Evolutionary conservation across 2,113 vertebrate species (phyloP).

Genomic region (Brachyhypopomus occidentalis): DNA sequence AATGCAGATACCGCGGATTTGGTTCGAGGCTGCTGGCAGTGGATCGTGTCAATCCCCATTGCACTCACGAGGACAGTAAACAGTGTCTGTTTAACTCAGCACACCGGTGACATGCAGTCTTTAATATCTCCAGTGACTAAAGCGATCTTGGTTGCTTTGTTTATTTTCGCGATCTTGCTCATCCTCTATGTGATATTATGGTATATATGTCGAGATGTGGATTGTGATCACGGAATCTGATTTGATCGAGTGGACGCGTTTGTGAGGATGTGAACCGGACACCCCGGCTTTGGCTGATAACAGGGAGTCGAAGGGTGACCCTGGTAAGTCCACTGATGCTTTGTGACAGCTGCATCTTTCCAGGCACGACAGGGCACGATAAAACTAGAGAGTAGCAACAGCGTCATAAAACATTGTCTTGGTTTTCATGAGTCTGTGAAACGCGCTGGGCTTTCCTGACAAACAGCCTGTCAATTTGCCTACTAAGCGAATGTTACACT

Average conservation of each 20-base stretch:
- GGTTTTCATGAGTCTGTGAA: neutral
- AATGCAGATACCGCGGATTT: constrained; percentile 65
- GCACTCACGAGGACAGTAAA: constrained; percentile 32
- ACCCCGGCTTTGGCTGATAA: constrained; percentile 24
- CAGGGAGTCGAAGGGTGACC: constrained; percentile 53
- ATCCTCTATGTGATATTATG: constrained; percentile 89
- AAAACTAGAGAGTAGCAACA: neutral
- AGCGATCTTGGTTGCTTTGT: constrained; percentile 84
- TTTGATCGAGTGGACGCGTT: constrained; percentile 34
- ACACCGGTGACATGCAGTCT: constrained; percentile 82
- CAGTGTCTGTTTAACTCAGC: constrained; percentile 52
- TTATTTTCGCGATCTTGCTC: constrained; percentile 88
- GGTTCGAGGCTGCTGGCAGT: constrained; percentile 42
- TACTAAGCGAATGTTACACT: too few species aligned
- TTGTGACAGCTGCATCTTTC: too few species aligned
- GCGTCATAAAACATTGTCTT: neutral
- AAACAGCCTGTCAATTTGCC: too few species aligned
- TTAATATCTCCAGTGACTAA: constrained; percentile 86
- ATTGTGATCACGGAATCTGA: constrained; percentile 88
- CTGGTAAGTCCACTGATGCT: constrained; percentile 52
- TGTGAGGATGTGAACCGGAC: constrained; percentile 33
- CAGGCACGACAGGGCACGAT: neutral
- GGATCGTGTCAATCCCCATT: constrained; percentile 52
- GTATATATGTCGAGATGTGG: constrained; percentile 90
- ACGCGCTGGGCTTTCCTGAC: too few species aligned